These are phyloP conservation scores for Nicator chloris DNA, from an alignment of 2,113 vertebrate species.

Conservation along the genomic window DNA sequence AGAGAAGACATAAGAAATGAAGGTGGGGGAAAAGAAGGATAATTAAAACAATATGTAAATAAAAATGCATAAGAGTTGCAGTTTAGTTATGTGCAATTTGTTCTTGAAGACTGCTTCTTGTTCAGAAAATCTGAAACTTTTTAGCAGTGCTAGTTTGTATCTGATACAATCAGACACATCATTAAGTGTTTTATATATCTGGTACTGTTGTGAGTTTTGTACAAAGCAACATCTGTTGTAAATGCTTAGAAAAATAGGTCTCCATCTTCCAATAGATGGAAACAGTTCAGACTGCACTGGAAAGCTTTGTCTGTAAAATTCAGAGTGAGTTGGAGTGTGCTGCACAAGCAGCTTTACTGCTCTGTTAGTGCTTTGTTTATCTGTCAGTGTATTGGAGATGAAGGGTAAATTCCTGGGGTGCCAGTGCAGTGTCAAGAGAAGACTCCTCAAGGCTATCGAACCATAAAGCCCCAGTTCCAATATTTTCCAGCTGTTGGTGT, in stretches of 20 bases:
- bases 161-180: not conserved
- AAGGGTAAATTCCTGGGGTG: not conserved
- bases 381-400: not conserved
- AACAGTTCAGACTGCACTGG: not conserved
- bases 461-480: not conserved
- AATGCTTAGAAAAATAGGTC: not conserved
- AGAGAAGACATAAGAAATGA: not conserved
- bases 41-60: not conserved
- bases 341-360: not conserved
- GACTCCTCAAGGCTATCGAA: not conserved
- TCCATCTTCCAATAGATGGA: not conserved
- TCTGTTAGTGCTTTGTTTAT: not conserved
- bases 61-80: not conserved
- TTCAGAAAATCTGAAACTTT: not conserved
- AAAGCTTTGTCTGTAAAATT: not conserved
- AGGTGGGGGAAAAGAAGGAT: accelerated
- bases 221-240: not conserved
- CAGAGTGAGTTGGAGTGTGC: not conserved
- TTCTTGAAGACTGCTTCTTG: not conserved
- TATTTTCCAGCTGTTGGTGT: not conserved
- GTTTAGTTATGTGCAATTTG: not conserved
- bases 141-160: not conserved
- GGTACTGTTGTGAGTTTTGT: not conserved
- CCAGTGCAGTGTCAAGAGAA: not conserved
- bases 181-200: not conserved